Evolutionary conservation across 1,140 invertebrate species (phyloP).

Genomic region (Ctenoplectra terminalis): DNA sequence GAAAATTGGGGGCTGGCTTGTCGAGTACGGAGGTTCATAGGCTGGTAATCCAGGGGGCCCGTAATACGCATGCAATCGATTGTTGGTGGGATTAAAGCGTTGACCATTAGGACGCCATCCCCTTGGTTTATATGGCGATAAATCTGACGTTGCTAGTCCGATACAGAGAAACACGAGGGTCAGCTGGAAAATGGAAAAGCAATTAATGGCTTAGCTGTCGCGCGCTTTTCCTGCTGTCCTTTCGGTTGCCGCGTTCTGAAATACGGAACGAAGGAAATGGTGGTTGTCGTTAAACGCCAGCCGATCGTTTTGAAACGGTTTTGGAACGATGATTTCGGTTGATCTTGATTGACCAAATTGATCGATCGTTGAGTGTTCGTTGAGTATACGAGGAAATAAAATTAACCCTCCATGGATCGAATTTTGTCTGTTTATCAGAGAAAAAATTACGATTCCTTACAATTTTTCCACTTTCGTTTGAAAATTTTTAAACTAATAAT

Average conservation of each 20-base stretch:
- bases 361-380: too few relatives aligned
- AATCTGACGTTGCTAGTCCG: constrained; percentile 62
- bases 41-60: constrained; percentile 54
- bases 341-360: too few relatives aligned
- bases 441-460: too few relatives aligned
- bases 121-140: constrained; percentile 70
- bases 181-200: constrained; percentile 58
- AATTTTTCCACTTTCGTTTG: too few relatives aligned
- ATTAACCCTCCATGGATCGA: too few relatives aligned
- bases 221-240: constrained; percentile 8
- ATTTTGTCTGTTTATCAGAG: too few relatives aligned
- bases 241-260: neutral
- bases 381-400: too few relatives aligned
- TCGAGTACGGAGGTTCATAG: constrained; percentile 67
- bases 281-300: neutral
- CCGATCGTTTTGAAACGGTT: neutral
- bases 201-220: constrained; percentile 42
- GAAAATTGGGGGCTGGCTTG: constrained; percentile 60
- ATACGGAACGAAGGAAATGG: constrained; percentile 1
- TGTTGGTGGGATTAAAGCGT: constrained; percentile 69
- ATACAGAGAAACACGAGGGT: constrained; percentile 61
- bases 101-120: constrained; percentile 76
- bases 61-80: constrained; percentile 67
- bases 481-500: too few relatives aligned
- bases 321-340: neutral